A percentile compares a stretch with the other conserved stretches of the same genome.
phyloP scores from a whole-genome alignment of 2,797 vertebrate species.

The Nannoperca australis region DNA sequence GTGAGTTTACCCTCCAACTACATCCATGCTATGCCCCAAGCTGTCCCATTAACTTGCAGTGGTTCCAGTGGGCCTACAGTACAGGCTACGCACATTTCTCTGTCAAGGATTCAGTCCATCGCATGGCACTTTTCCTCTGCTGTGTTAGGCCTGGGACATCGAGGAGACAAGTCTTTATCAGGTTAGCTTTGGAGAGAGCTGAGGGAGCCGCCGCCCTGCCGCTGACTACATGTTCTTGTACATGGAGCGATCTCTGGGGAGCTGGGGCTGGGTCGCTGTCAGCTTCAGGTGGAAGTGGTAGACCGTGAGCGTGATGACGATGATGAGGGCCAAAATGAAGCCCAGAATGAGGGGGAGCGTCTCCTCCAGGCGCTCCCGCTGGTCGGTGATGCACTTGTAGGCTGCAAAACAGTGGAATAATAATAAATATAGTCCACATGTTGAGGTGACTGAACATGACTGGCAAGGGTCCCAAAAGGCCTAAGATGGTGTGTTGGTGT shows the following conservation, averaged over 20 bases:
- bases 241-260: slow-evolving; percentile 94
- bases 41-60: slow-evolving; percentile 45
- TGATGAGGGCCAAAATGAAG: slow-evolving; percentile 91
- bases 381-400: slow-evolving; percentile 94
- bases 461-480: not conserved
- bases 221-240: slow-evolving; percentile 97
- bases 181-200: slow-evolving; percentile 53
- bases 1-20: slow-evolving; percentile 55
- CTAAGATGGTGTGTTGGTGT: not conserved
- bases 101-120: slow-evolving; percentile 46
- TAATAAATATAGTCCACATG: slow-evolving; percentile 15
- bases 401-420: slow-evolving; percentile 67
- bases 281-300: slow-evolving; percentile 98
- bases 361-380: slow-evolving; percentile 95
- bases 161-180: slow-evolving; percentile 55
- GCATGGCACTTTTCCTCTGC: slow-evolving; percentile 39
- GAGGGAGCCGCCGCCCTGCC: slow-evolving; percentile 22
- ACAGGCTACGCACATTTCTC: slow-evolving; percentile 43
- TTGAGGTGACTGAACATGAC: not conserved
- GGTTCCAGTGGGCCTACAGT: slow-evolving; percentile 45
- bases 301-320: slow-evolving; percentile 91
- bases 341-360: slow-evolving; percentile 94
- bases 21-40: slow-evolving; percentile 51
- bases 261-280: slow-evolving; percentile 91
- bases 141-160: slow-evolving; percentile 55